Evolutionary conservation across 2,113 vertebrate species (phyloP), one percentile per base, ranked within the genome.

Genomic region (Probosciger aterrimus): DNA sequence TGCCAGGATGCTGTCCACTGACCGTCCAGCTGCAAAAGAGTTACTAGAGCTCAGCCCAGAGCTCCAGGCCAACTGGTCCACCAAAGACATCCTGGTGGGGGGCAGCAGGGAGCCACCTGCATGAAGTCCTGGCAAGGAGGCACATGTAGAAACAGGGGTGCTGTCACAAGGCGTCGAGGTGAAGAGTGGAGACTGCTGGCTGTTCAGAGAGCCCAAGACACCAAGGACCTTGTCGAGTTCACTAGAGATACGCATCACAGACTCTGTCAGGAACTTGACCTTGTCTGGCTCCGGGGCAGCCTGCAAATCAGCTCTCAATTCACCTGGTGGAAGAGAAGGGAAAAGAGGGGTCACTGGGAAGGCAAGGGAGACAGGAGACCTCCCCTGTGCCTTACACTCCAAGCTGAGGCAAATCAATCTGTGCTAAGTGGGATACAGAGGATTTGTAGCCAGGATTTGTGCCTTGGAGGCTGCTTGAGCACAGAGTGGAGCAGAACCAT

Each of bases 171-270:
- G 11, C 8, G 65, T 55, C 5, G 97, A 87, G 33, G 95, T 12
- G 64, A 96, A 19, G n/a, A 92, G 95, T 0, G 97, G 96, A 1
- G 96, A 62, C 9, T 96, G 98, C 59, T 90, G 96, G 3, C 82
- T 76, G 47, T 83, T 92, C 44, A 99, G 95, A 9, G 98, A 98
- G 39, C 97, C 98, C 96, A 99, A 79, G 6, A 98, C 47, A 11
- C 96, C 76, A 4, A 99, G 97, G 19, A 99, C 98, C 0, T 94
- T 90, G 18, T 98, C 98, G 20, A 99, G 98, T 91, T 99, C 98
- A 1, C 95, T 86, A 20, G 98, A 99, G 97, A 99, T 98, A 19
- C 94, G 97, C 96, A 98, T 98, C 85, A 99, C 97, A 1, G 99
- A 99, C 53, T 97, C 97, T 2, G 97, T 97, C 92, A 99, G 49